These are phyloP conservation scores for Sebastolobus alascanus DNA, from an alignment of 2,797 vertebrate species.

Conservation along the genomic window DNA sequence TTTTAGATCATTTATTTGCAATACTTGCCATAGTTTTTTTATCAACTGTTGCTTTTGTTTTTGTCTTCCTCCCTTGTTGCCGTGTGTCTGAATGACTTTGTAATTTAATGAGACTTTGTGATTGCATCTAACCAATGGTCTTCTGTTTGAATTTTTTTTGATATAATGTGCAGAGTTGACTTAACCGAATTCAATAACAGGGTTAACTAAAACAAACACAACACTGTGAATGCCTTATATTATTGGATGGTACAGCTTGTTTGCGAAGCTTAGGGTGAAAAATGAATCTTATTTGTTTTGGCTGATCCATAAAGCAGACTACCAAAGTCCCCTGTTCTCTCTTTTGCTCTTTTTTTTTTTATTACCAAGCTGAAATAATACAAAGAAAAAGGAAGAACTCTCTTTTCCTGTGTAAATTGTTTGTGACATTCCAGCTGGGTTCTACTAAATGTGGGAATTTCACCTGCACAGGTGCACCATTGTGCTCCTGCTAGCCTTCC, in stretches of 20 bases:
- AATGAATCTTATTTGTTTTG: slow-evolving; percentile 15
- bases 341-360: not conserved
- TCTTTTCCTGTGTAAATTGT: not conserved
- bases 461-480: slow-evolving; percentile 68
- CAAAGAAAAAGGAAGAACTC: not conserved
- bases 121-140: slow-evolving; percentile 10
- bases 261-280: slow-evolving; percentile 25
- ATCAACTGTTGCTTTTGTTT: not conserved
- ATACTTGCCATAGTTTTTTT: not conserved
- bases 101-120: slow-evolving; percentile 29
- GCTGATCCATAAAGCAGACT: slow-evolving; percentile 21
- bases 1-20: not conserved
- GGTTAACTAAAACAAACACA: slow-evolving; percentile 25
- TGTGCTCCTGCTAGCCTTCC: slow-evolving; percentile 58
- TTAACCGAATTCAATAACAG: slow-evolving; percentile 34
- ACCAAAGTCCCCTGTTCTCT: not conserved
- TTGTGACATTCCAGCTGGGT: slow-evolving; percentile 39
- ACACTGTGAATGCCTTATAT: slow-evolving; percentile 6
- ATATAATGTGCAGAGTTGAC: slow-evolving; percentile 1
- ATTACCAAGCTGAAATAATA: not conserved
- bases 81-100: not conserved
- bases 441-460: slow-evolving; percentile 19
- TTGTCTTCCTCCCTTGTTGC: slow-evolving; percentile 9
- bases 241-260: slow-evolving; percentile 32
- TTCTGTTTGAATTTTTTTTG: slow-evolving; percentile 35